Evolutionary conservation across 2,888 invertebrate genomes (phyloP).

Genomic region (Actias luna): DNA sequence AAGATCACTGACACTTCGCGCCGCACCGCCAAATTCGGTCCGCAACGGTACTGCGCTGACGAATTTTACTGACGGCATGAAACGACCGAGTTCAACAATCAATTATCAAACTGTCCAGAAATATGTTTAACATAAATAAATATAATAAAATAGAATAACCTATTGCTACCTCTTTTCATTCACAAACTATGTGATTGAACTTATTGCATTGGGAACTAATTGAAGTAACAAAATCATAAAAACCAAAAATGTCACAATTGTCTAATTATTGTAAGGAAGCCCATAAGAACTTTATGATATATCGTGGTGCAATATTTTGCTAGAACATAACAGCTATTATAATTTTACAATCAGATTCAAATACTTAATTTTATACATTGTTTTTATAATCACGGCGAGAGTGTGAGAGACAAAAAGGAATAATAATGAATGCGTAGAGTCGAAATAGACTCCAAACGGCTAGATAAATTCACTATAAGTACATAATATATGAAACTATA

Average conservation of each 20-base stretch:
- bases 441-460: background rate
- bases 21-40: slow-evolving; percentile 59
- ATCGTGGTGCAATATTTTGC: background rate
- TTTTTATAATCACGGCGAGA: background rate
- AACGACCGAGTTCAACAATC: slow-evolving; percentile 25
- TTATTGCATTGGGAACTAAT: background rate
- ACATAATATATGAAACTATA: background rate
- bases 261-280: background rate
- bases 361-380: background rate
- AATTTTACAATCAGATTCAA: background rate
- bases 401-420: background rate
- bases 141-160: background rate
- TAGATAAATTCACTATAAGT: background rate
- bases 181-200: background rate
- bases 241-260: background rate
- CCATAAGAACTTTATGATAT: background rate
- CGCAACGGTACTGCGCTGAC: slow-evolving; percentile 68
- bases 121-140: background rate
- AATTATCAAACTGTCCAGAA: background rate
- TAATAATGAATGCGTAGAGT: background rate
- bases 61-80: slow-evolving; percentile 53
- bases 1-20: slow-evolving; percentile 70
- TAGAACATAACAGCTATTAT: background rate
- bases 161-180: background rate
- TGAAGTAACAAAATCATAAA: background rate